Conservation (phyloP, 2,113 vertebrate genomes). For the Gopherus flavomarginatus region DNA sequence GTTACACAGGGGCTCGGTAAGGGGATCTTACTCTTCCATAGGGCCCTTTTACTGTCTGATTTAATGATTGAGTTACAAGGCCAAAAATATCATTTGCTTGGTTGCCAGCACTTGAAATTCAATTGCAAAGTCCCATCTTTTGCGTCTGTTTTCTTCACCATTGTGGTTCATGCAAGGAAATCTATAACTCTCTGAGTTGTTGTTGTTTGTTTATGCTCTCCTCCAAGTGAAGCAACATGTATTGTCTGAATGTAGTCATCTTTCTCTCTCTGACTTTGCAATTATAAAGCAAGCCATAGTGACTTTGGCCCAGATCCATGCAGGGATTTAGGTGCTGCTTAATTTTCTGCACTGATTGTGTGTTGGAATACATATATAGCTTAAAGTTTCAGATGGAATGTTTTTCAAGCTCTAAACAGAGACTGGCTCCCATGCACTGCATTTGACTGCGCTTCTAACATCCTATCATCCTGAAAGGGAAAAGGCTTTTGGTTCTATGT, state of each 20-base stretch:
- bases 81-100: background rate
- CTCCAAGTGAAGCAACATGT: background rate
- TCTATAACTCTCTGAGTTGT: background rate
- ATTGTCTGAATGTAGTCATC: background rate
- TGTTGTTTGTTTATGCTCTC: background rate
- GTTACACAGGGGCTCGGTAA: background rate
- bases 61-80: background rate
- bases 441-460: background rate
- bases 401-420: background rate
- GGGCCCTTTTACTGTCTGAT: background rate
- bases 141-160: background rate
- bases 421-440: background rate
- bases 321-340: background rate
- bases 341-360: constrained; percentile 8
- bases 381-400: background rate
- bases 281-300: background rate
- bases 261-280: background rate
- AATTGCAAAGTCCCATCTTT: background rate
- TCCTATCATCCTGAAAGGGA: background rate
- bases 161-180: background rate
- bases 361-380: background rate
- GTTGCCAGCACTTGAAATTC: background rate
- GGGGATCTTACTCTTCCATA: background rate
- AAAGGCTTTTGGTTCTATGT: background rate
- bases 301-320: background rate